phyloP scores from a whole-genome alignment of 2,888 invertebrate genomes.

The Caenorhabditis parvicauda region DNA sequence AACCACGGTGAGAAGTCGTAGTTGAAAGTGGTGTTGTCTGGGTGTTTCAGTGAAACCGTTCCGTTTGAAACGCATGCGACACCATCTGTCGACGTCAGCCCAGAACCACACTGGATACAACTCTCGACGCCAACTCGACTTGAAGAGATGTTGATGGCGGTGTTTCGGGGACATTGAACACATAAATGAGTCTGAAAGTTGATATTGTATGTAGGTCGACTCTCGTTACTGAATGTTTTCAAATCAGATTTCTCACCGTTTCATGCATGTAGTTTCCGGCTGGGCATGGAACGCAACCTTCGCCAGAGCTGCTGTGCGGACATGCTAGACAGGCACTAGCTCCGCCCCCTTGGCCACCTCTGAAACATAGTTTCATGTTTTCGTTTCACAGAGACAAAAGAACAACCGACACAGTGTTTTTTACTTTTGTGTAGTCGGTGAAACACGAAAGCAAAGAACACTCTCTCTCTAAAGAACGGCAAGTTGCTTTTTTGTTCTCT shows the following conservation, averaged over 20 bases:
- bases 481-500: not conserved
- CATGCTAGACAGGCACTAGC: conserved; percentile 67
- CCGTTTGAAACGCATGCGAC: conserved; percentile 63
- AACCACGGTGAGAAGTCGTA: conserved; percentile 48
- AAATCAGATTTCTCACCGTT: conserved; percentile 15
- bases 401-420: no score
- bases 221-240: no score
- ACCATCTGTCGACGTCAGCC: conserved; percentile 31
- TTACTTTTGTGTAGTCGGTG: no score
- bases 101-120: conserved; percentile 25
- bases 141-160: conserved; percentile 50
- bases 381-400: conserved; percentile 5
- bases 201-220: not conserved
- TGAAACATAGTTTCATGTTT: conserved; percentile 5
- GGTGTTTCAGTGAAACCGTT: conserved; percentile 22
- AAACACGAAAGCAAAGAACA: no score
- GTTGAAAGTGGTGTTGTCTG: conserved; percentile 26
- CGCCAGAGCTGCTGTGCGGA: conserved; percentile 53
- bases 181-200: conserved; percentile 60
- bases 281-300: conserved; percentile 68
- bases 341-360: conserved; percentile 65
- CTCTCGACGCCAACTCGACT: conserved; percentile 28
- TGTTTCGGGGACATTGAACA: conserved; percentile 65
- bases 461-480: not conserved
- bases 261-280: conserved; percentile 67